Base-by-base conservation (phyloP, 2,797 vertebrate species). In the Myoxocephalus aenaeus region DNA sequence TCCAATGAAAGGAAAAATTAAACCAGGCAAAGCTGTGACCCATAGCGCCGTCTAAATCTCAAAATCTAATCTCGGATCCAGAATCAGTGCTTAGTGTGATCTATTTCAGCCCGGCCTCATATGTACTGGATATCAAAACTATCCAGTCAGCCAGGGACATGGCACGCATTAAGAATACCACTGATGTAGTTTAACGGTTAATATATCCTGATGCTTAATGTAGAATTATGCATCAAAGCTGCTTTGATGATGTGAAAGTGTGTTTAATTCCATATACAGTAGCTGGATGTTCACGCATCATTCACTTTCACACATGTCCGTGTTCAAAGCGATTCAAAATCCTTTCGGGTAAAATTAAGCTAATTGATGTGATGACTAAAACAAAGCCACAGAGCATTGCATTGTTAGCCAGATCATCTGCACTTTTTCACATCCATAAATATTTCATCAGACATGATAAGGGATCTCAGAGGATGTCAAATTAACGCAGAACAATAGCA, bases 311-410 rank as follows among this genome's bases (percentile, higher is more conserved):
- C 73, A 84, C 54, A 75, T 77, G 66, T 75, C 62, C 57, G 53
- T 22, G 38, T 80, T 89, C 76, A 89, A 85, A 86, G 78, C 7
- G n/a, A 87, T 86, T 82, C 80, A 81, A 77, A 72, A 78, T 53
- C 58, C 70, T 66, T 83, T 68, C 46, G 70, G 77, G 70, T 40
- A 65, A 83, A 71, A 58, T 48, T 54, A 73, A 18, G 20, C 67
- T 84, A 89, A 84, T 80, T 88, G 85, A 90, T 87, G 71, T 58
- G 67, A 44, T 65, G 72, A 71, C 42, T 75, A 65, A 87, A 86
- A 87, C 85, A 86, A 88, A 82, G 80, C 66, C 56, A 66, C 56
- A 69, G 22, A 73, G 70, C 58, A 63, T 51, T 70, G 71, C 74
- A 75, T 78, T 64, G 68, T 81, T 76, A 75, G 64, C 53, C 40